These are phyloP conservation scores for Callospermophilus lateralis DNA, from an alignment of 2,113 vertebrate genomes.

Conservation along the genomic window DNA sequence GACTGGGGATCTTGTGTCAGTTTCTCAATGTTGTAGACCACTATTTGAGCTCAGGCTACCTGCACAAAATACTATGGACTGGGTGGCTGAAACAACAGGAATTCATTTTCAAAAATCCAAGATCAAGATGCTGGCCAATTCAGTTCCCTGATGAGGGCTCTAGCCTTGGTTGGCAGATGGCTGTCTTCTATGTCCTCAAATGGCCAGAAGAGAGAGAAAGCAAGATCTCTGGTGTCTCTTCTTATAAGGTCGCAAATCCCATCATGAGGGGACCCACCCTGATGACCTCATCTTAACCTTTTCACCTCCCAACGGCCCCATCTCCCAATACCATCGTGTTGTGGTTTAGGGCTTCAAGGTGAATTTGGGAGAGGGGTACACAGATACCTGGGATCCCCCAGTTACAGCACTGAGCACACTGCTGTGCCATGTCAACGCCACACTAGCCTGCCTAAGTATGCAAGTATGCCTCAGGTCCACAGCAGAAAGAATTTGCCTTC, in stretches of 20 bases:
- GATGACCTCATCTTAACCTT: not conserved
- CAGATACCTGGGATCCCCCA: not conserved
- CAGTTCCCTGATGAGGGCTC: not conserved
- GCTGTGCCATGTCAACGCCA: not conserved
- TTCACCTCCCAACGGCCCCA: not conserved
- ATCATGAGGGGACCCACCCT: not conserved
- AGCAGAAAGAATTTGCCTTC: not conserved
- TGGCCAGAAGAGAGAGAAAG: not conserved
- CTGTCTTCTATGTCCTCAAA: not conserved
- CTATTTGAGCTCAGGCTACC: not conserved
- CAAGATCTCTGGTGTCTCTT: not conserved
- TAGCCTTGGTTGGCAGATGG: not conserved
- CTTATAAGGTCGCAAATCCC: not conserved
- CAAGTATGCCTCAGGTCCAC: fast-evolving
- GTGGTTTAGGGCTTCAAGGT: not conserved
- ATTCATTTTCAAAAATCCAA: not conserved
- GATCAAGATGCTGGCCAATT: not conserved
- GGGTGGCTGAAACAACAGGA: not conserved
- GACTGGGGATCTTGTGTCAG: no score
- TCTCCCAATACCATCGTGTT: not conserved
- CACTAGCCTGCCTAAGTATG: no score
- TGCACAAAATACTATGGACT: fast-evolving
- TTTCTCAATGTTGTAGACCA: not conserved
- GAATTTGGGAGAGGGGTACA: not conserved
- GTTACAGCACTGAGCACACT: not conserved